A percentile compares a stretch with the other conserved stretches of the same genome.
Conservation (phyloP, 2,797 vertebrate genomes). For the Coreius guichenoti region DNA sequence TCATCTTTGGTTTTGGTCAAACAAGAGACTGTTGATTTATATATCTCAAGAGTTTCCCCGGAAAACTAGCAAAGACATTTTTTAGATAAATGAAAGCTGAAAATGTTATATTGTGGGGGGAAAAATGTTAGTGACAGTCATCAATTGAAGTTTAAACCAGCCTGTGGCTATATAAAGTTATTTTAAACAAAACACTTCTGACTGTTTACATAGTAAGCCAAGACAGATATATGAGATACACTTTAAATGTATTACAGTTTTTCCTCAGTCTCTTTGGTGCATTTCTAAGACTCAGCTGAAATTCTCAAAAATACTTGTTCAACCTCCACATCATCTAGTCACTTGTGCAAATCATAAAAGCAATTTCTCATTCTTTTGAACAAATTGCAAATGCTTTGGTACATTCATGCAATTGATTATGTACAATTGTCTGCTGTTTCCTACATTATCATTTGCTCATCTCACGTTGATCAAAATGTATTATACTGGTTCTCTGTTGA, state of each 20-base stretch:
- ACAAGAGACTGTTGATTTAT: neutral
- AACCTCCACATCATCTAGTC: no score
- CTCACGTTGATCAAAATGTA: no score
- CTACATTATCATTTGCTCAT: no score
- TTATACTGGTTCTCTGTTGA: no score
- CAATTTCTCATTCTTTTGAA: no score
- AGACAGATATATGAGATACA: slow-evolving; percentile 20
- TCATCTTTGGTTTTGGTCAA: slow-evolving; percentile 40
- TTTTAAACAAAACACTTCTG: slow-evolving; percentile 33
- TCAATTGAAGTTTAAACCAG: slow-evolving; percentile 5
- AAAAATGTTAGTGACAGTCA: slow-evolving; percentile 13
- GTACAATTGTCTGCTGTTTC: no score
- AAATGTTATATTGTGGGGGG: slow-evolving; percentile 22
- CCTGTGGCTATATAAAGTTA: slow-evolving; percentile 25
- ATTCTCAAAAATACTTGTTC: no score
- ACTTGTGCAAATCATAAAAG: no score
- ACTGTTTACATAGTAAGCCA: slow-evolving; percentile 1
- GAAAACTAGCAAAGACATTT: neutral
- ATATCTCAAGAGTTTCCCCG: neutral
- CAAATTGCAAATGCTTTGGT: no score
- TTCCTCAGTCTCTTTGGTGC: no score
- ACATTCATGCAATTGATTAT: no score
- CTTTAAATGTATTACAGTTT: slow-evolving; percentile 20
- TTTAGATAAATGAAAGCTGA: slow-evolving; percentile 19
- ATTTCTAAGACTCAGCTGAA: no score